phyloP scores from a whole-genome alignment of 2,888 invertebrate species.

The Drosophila ezoana region DNA sequence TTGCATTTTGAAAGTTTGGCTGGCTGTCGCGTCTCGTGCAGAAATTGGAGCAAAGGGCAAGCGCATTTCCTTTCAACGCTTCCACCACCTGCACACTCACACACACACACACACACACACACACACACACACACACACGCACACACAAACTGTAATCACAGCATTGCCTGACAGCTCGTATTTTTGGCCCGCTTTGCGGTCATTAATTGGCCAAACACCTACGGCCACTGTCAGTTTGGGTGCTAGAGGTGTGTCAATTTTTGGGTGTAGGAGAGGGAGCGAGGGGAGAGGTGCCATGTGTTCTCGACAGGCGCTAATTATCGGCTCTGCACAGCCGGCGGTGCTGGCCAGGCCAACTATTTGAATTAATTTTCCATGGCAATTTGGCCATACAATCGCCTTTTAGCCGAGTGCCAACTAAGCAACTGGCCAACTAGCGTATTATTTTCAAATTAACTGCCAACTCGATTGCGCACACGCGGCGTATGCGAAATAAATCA shows the following conservation, averaged over 20 bases:
- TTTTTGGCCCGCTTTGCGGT: slow-evolving; percentile 41
- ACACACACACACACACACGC: slow-evolving; percentile 7
- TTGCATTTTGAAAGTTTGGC: slow-evolving; percentile 73
- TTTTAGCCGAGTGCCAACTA: slow-evolving; percentile 14
- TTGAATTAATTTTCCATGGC: slow-evolving; percentile 69
- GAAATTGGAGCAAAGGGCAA: slow-evolving; percentile 77
- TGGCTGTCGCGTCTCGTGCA: slow-evolving; percentile 49
- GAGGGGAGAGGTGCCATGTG: slow-evolving; percentile 56
- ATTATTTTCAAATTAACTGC: slow-evolving; percentile 78
- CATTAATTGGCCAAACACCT: slow-evolving; percentile 63
- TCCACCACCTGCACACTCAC: slow-evolving; percentile 45
- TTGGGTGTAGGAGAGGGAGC: background rate
- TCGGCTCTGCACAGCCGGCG: slow-evolving; percentile 71
- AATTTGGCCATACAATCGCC: slow-evolving; percentile 57
- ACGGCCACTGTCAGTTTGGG: slow-evolving; percentile 50
- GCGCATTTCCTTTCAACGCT: slow-evolving; percentile 55
- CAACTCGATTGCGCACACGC: slow-evolving; percentile 70
- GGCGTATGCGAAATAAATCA: slow-evolving; percentile 80
- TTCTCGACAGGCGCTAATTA: slow-evolving; percentile 77
- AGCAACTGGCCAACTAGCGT: slow-evolving; percentile 41
- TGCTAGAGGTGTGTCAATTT: slow-evolving; percentile 54
- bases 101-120: slow-evolving; percentile 5
- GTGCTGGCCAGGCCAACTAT: slow-evolving; percentile 32
- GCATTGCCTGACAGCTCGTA: slow-evolving; percentile 43
- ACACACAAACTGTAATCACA: slow-evolving; percentile 38